phyloP scores from a whole-genome alignment of 1,140 invertebrate genomes.

The Harpegnathos saltator region DNA sequence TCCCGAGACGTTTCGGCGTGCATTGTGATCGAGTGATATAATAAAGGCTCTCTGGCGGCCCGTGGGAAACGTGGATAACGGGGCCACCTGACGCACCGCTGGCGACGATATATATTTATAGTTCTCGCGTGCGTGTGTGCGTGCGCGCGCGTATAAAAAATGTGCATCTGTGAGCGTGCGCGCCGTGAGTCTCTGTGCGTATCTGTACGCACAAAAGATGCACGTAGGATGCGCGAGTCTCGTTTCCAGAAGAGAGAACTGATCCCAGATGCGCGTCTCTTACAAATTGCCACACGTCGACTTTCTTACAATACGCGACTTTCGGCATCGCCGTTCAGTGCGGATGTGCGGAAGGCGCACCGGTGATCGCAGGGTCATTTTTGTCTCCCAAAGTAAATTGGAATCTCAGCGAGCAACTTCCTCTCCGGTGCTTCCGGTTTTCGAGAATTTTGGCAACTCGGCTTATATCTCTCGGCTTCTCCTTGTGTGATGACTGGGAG shows the following conservation, averaged over 20 bases:
- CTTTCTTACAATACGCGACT: neutral
- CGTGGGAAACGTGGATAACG: conserved; percentile 82
- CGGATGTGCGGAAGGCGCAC: too few relatives aligned
- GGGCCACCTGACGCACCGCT: conserved; percentile 82
- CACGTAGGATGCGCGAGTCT: neutral
- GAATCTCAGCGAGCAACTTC: too few relatives aligned
- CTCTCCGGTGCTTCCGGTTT: too few relatives aligned
- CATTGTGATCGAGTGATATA: conserved; percentile 85
- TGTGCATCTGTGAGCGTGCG: neutral
- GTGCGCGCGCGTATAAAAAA: neutral
- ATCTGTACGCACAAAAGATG: conserved; percentile 16
- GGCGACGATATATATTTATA: conserved; percentile 73
- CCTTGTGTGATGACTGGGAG: too few relatives aligned
- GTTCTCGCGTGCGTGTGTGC: neutral
- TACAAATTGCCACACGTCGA: conserved; percentile 9
- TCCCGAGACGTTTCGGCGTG: conserved; percentile 77
- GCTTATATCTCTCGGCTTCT: too few relatives aligned
- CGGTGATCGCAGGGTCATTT: too few relatives aligned
- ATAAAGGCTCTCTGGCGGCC: conserved; percentile 79
- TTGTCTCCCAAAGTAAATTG: too few relatives aligned
- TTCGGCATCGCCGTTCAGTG: too few relatives aligned
- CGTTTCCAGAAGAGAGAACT: neutral
- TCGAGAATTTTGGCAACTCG: too few relatives aligned
- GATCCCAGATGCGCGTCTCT: neutral
- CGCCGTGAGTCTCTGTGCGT: neutral